Percentiles rank a stretch among this genome's conserved stretches.
Conservation (phyloP, 2,797 vertebrate genomes). For the Bryconaethiops microstoma region DNA sequence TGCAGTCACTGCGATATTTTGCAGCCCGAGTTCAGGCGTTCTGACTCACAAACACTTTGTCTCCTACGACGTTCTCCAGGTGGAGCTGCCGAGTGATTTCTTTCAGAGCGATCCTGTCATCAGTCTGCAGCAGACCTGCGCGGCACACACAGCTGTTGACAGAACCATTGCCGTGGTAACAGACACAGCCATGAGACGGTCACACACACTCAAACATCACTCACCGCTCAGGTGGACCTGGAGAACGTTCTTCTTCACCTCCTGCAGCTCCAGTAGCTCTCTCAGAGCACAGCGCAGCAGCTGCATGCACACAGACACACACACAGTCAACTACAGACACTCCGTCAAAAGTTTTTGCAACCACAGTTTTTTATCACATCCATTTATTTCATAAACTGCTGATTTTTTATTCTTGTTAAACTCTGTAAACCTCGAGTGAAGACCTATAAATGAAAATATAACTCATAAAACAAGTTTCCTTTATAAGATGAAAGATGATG, state of each 20-base stretch:
- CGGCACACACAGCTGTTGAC: conserved; percentile 1
- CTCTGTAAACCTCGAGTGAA: too few relatives aligned
- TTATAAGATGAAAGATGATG: too few relatives aligned
- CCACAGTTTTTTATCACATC: too few relatives aligned
- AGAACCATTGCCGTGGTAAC: neutral
- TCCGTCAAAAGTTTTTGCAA: too few relatives aligned
- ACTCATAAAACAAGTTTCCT: too few relatives aligned
- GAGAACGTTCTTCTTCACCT: conserved; percentile 83
- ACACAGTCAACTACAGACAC: neutral
- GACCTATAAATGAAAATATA: too few relatives aligned
- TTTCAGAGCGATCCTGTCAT: conserved; percentile 90
- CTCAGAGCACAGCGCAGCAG: conserved; percentile 81
- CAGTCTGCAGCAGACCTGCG: conserved; percentile 91
- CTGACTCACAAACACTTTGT: conserved; percentile 88
- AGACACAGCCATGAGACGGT: neutral
- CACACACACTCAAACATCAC: conserved; percentile 25
- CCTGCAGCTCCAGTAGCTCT: conserved; percentile 79
- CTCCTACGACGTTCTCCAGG: conserved; percentile 94
- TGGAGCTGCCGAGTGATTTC: conserved; percentile 94
- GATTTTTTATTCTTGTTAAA: too few relatives aligned
- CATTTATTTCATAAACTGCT: too few relatives aligned
- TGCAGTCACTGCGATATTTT: neutral
- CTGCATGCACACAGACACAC: conserved; percentile 38
- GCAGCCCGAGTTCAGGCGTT: neutral
- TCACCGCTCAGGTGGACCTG: conserved; percentile 91